These are phyloP conservation scores for Eurystomus gularis DNA, from an alignment of 2,113 vertebrate species.

Conservation along the genomic window DNA sequence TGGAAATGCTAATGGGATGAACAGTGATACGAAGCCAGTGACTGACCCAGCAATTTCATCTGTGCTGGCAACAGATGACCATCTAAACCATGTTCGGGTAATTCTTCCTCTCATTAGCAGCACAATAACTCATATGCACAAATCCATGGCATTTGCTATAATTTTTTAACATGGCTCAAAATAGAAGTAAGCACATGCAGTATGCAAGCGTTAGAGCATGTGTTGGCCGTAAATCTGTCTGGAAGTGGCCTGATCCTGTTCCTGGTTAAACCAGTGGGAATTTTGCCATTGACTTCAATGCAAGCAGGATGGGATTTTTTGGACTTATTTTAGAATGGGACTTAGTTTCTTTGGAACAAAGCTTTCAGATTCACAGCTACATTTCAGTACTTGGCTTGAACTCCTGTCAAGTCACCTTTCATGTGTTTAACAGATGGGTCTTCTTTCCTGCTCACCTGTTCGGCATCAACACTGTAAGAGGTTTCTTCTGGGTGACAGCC, in stretches of 20 bases:
- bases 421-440: constrained; percentile 31
- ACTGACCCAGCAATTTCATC: constrained; percentile 54
- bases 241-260: constrained; percentile 46
- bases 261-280: constrained; percentile 42
- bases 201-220: neutral
- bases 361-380: constrained; percentile 11
- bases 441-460: constrained; percentile 21
- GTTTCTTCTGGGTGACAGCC: neutral
- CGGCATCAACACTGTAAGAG: neutral
- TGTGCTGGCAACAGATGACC: constrained; percentile 31
- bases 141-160: constrained; percentile 63
- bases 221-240: constrained; percentile 55
- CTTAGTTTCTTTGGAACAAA: constrained; percentile 27
- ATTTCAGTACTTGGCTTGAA: constrained; percentile 5
- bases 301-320: constrained; percentile 30
- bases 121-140: constrained; percentile 62
- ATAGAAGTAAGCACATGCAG: constrained; percentile 41
- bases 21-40: constrained; percentile 17
- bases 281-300: constrained; percentile 51
- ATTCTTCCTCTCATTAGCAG: constrained; percentile 70
- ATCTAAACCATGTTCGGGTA: constrained; percentile 52
- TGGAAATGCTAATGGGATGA: constrained; percentile 67
- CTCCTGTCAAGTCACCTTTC: neutral
- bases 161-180: constrained; percentile 55
- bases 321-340: neutral